Evolutionary conservation across 1,140 invertebrate species (phyloP).

Genomic region (Thalassaphorura encarpata): DNA sequence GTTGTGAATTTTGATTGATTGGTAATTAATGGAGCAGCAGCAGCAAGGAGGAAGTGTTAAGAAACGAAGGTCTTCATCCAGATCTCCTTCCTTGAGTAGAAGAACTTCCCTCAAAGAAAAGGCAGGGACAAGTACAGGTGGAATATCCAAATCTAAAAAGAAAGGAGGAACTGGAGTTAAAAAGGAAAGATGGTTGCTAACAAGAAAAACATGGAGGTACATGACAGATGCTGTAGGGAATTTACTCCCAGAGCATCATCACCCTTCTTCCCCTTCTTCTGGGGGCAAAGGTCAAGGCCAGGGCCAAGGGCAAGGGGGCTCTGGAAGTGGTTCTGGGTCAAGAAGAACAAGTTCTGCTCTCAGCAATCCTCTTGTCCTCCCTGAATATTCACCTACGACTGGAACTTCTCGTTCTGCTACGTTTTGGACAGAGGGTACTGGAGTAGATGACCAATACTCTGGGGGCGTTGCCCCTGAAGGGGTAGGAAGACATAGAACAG

Average conservation of each 20-base stretch:
- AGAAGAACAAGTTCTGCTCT: not conserved
- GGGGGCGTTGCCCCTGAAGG: not conserved
- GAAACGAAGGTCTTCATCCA: conserved; percentile 14
- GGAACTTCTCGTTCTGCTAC: not conserved
- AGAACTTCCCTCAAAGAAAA: conserved; percentile 26
- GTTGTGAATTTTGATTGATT: too few relatives aligned
- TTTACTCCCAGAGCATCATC: conserved; percentile 58
- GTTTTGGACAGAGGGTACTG: too few relatives aligned
- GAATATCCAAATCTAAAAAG: conserved; percentile 20
- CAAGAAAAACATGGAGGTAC: conserved; percentile 77
- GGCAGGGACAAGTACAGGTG: conserved; percentile 3
- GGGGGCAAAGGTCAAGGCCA: not conserved
- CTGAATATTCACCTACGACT: not conserved
- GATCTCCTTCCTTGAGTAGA: conserved; percentile 21
- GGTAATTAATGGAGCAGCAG: not conserved
- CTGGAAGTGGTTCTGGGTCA: not conserved
- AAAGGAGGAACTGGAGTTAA: conserved; percentile 25
- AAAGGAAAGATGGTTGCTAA: conserved; percentile 68
- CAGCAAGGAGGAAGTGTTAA: not conserved
- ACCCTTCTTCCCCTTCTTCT: not conserved
- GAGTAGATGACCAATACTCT: too few relatives aligned
- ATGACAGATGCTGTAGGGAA: conserved; percentile 79
- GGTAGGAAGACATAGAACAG: not conserved
- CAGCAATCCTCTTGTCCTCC: not conserved
- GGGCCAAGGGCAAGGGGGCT: not conserved